Base-by-base conservation (phyloP, 2,888 invertebrate species). In the Hoplodrina ambigua region DNA sequence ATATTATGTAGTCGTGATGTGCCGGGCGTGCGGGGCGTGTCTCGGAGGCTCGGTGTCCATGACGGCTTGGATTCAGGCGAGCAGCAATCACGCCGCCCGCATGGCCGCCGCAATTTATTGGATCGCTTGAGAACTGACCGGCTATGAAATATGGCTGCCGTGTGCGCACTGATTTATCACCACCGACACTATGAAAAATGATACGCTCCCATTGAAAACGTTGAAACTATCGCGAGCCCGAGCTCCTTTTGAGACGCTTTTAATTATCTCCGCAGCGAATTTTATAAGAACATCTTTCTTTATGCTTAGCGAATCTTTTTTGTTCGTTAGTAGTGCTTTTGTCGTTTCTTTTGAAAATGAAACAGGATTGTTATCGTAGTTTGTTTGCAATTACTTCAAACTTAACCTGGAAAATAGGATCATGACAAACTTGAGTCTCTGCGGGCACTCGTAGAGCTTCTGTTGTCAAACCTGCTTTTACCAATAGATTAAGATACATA, bases 131-230 rank as follows among this genome's bases (percentile, higher is more conserved):
- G 85, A 82, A 84, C 81, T 87, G 87, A 72, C 85, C 88, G 87
- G 77, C 72, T 85, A 86, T 90, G 89, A 90, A 82, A 85, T 89
- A 90, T 85, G 80, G 77, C 75, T 53, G 69, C 83, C 83, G 83
- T 72, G 81, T 77, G 82, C 78, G 76, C 69, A 57, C 72, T 66
- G 91, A 92, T 92, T 92, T 92, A 92, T 87, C 75, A 71, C 79
- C 77, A 70, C 76, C 69, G 73, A 67, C 72, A 66, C 78, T 54
- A 63, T 86, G 88, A 88, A 88, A 89, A 88, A 89, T 85, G 83
- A 86, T 69, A 72, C 44, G 50, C 46, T 74, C 64, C 44, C 62
- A 81, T 81, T 78, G 74, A 70, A 75, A 78, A 72, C 62, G 75
- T 69, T 57, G 63, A 69, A 72, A 82, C 79, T 79, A 82, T 79